phyloP scores from a whole-genome alignment of 2,888 invertebrate genomes.

The Danaus chrysippus region DNA sequence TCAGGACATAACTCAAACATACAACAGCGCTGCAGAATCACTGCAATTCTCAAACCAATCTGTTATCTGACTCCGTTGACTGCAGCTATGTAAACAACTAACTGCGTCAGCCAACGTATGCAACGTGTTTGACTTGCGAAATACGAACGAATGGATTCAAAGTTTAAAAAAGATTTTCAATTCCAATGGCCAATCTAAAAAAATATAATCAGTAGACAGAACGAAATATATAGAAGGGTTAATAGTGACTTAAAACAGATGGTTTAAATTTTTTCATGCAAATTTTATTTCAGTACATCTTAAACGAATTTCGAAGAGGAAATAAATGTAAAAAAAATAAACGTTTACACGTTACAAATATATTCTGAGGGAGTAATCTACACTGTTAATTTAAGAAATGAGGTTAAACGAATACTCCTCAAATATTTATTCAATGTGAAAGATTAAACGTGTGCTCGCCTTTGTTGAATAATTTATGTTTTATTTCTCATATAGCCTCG shows the following conservation, averaged over 20 bases:
- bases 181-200: no score
- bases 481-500: conserved; percentile 53
- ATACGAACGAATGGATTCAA: conserved; percentile 27
- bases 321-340: conserved; percentile 20
- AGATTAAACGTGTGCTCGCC: conserved; percentile 61
- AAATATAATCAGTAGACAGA: no score
- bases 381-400: conserved; percentile 55
- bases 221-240: no score
- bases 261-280: no score
- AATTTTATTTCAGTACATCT: no score
- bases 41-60: conserved; percentile 24
- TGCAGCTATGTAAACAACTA: conserved; percentile 33
- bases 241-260: no score
- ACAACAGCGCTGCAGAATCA: conserved; percentile 12
- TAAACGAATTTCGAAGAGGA: no score
- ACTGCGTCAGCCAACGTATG: conserved; percentile 33
- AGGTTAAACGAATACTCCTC: conserved; percentile 52
- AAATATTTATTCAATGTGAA: conserved; percentile 62
- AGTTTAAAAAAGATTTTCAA: conserved; percentile 3
- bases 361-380: conserved; percentile 42
- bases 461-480: conserved; percentile 71
- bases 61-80: conserved; percentile 28
- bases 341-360: conserved; percentile 33
- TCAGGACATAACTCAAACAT: neutral
- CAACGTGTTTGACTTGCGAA: conserved; percentile 31